Percentiles rank a stretch among this genome's conserved stretches.
phyloP scores from a whole-genome alignment of 1,140 invertebrate genomes.

The Solenopsis fugax region DNA sequence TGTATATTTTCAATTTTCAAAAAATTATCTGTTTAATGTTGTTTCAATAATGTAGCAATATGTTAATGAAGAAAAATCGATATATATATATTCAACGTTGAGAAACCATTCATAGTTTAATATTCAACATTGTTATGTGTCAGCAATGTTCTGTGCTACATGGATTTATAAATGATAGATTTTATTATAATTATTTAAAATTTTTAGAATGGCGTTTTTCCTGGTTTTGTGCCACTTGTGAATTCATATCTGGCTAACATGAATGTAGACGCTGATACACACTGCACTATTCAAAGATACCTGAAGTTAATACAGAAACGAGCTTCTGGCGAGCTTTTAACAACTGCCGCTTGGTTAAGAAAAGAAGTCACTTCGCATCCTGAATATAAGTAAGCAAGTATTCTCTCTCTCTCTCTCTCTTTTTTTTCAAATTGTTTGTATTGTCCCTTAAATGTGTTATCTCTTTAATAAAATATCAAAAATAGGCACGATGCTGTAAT shows the following conservation, averaged over 20 bases:
- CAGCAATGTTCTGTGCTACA: neutral
- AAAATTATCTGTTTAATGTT: no score
- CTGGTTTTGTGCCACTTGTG: conserved; percentile 97
- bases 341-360: conserved; percentile 97
- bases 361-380: conserved; percentile 96
- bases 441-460: conserved; percentile 25
- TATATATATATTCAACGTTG: no score
- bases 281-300: conserved; percentile 99
- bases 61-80: no score
- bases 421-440: neutral
- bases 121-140: no score
- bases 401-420: no score
- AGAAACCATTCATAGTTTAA: no score
- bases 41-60: no score
- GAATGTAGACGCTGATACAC: conserved; percentile 98
- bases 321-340: conserved; percentile 94
- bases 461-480: conserved; percentile 59
- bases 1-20: no score
- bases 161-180: neutral
- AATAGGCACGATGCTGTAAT: conserved; percentile 95
- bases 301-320: conserved; percentile 96
- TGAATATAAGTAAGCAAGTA: conserved; percentile 92
- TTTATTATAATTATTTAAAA: neutral
- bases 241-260: conserved; percentile 96
- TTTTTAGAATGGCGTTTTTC: conserved; percentile 93